These are phyloP conservation scores for Eulemur coronatus DNA, from an alignment of 2,797 vertebrate genomes.

Conservation along the genomic window DNA sequence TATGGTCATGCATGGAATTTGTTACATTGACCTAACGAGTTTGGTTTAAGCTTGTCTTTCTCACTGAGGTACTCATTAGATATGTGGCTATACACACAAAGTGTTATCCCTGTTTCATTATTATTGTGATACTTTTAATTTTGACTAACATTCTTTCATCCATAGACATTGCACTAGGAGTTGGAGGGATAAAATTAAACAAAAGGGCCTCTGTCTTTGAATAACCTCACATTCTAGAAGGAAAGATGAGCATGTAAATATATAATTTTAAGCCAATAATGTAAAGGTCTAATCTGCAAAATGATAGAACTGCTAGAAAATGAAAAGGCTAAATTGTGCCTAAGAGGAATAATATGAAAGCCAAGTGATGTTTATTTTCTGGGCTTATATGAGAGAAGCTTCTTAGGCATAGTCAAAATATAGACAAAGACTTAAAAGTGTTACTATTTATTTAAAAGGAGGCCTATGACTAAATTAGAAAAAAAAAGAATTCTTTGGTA, in stretches of 20 bases:
- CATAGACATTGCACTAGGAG: neutral
- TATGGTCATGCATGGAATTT: neutral
- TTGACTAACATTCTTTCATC: neutral
- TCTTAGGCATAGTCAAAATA: neutral
- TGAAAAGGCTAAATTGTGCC: neutral
- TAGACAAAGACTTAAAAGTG: neutral
- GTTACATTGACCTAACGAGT: neutral
- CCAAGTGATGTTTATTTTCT: neutral
- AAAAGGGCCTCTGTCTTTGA: neutral
- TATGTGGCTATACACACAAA: neutral
- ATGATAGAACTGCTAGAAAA: neutral
- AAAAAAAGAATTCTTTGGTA: neutral
- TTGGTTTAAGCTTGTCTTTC: neutral
- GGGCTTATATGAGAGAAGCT: neutral
- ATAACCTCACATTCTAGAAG: neutral
- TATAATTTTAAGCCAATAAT: neutral
- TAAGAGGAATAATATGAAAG: neutral
- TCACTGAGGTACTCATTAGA: neutral
- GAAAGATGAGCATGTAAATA: neutral
- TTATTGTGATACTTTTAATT: neutral
- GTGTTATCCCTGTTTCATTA: neutral
- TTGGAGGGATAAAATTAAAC: neutral
- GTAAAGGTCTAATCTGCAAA: neutral
- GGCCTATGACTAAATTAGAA: neutral
- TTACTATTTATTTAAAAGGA: neutral